Evolutionary conservation across 2,797 vertebrate species (phyloP), one percentile per base, ranked within the genome.

Genomic region (Heteromormyrus szaboi): DNA sequence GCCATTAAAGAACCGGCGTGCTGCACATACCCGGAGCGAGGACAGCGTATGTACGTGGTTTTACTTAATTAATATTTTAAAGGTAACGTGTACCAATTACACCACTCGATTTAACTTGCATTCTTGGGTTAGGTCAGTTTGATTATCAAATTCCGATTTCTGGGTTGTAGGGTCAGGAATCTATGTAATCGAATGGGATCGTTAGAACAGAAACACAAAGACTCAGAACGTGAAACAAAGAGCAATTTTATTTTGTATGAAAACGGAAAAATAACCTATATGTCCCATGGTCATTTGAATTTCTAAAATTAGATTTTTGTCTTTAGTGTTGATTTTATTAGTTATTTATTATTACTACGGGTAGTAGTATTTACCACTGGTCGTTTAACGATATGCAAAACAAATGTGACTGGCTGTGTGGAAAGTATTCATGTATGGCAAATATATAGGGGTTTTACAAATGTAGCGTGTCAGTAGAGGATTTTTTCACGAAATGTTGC

Each of bases 21-120:
- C 7, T 87, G 79, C 50, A 2, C 86, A 33, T 88, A 50, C 50
- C 72, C n/a, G 46, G 88, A 62, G 29, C 11, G 22, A 37, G 87
- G 88, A 89, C 89, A 0, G 54, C 44, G 2, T 88, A 90, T 93
- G 95, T 95, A 91, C 92, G 94, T 90, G 14, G 83, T 72, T 37
- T 72, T 72, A 37, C 37, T 9, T 50, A 2, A 88, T 56, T 17
- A 29, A 56, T 25, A 14, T 88, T 48, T 51, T 8, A 87, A 85
- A 89, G 25, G 4, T 51, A 54, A 62, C 8, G n/a, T 62, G 53
- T 50, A 65, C 53, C 46, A 79, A 41, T 50, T 54, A 76, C 3
- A 46, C 11, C 19, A 88, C 12, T 59, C 53, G 3, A 84, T 41
- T 86, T 5, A 37, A 46, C 48, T 79, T 65, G 33, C 1, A 56